Evolutionary conservation across 2,888 invertebrate species (phyloP).

Genomic region (Beris morrisii): DNA sequence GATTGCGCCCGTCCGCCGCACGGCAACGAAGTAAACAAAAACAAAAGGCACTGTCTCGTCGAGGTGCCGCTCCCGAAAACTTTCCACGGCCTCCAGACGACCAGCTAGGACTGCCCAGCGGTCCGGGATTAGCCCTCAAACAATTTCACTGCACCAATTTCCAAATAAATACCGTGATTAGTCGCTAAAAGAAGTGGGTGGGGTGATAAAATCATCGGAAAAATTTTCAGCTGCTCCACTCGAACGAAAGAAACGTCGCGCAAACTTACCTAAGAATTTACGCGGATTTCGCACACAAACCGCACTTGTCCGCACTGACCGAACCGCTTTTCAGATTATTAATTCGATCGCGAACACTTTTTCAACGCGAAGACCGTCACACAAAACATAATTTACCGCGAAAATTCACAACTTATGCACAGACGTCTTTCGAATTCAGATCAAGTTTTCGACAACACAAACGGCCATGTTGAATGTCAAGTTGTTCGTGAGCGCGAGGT

Average conservation of each 20-base stretch:
- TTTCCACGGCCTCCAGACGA: neutral
- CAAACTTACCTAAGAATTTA: constrained; percentile 26
- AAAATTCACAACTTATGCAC: constrained; percentile 32
- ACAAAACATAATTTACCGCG: constrained; percentile 30
- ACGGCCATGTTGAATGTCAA: constrained; percentile 35
- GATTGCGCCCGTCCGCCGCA: constrained; percentile 4
- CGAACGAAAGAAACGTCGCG: constrained; percentile 12
- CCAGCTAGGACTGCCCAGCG: neutral
- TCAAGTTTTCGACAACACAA: constrained; percentile 29
- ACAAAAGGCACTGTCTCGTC: constrained; percentile 11
- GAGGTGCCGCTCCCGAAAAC: neutral
- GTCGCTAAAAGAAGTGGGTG: constrained; percentile 30
- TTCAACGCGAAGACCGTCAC: neutral
- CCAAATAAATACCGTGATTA: too few species aligned
- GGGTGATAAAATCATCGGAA: constrained; percentile 37
- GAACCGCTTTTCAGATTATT: constrained; percentile 25
- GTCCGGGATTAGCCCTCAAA: neutral
- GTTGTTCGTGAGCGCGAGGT: too few species aligned
- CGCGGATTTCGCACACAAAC: constrained; percentile 1
- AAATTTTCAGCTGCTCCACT: constrained; percentile 7
- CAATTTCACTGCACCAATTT: neutral
- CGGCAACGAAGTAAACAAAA: constrained; percentile 31
- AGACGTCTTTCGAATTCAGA: constrained; percentile 29
- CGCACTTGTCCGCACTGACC: constrained; percentile 14
- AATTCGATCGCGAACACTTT: constrained; percentile 10